Base-by-base conservation (phyloP, 2,797 vertebrate species). In the Enoplosus armatus region DNA sequence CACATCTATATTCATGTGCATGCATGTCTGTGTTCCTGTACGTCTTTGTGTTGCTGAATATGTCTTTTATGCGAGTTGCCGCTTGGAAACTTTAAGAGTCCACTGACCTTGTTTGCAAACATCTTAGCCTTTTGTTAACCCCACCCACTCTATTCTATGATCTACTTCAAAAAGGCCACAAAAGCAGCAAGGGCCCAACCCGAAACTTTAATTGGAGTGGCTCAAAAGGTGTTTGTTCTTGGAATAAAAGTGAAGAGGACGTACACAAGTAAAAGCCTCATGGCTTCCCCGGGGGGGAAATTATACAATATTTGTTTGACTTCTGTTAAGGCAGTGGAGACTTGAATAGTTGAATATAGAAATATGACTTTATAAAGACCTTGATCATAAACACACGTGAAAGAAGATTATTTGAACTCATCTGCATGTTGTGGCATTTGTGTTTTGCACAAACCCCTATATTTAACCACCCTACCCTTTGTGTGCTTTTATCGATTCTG, bases 201-300 rank as follows among this genome's bases (percentile, higher is more conserved):
- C 29, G 31, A 47, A 61, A 50, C 15, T 9, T 11, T 53, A 60
- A 39, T 39, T 39, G 37, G 31, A 68, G 24, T 15, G 29, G 20
- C 31, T 68, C 5, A 26, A 63, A n/a, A n/a, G n/a, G 39, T 48
- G 63, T 48, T 39, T 63, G 59, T 69, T 51, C 65, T 20, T 45
- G 26, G 26, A 50, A 65, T 51, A 22, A 50, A 79, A 71, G 33
- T 54, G 31, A 64, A 72, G 47, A 69, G 20, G 41, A 29, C 50
- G 58, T 48, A 56, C 61, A 54, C 47, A 48, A 51, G 31, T 22
- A 24, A n/a, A n/a, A n/a, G n/a, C n/a, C n/a, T n/a, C n/a, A n/a
- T n/a, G n/a, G n/a, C n/a, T n/a, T n/a, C n/a, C n/a, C n/a, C n/a
- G n/a, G n/a, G n/a, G n/a, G n/a, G n/a, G n/a, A n/a, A n/a, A n/a